A percentile compares a stretch with the other conserved stretches of the same genome.
Conservation (phyloP, 2,797 vertebrate genomes). For the Phoeniculus purpureus region DNA sequence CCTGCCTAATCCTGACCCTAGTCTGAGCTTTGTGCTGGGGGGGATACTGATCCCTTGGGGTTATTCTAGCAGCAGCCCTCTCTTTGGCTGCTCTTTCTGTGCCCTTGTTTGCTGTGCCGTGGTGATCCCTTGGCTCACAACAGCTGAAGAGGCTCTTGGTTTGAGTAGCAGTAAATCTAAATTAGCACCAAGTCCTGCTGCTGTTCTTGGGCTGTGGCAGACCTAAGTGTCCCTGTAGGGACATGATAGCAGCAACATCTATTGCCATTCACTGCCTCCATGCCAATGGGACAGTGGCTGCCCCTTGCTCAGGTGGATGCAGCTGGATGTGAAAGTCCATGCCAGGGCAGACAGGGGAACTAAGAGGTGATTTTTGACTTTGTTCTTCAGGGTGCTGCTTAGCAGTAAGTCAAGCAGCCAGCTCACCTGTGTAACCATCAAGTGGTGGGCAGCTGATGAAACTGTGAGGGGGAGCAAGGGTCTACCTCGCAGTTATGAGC, state of each 20-base stretch:
- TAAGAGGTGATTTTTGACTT: background rate
- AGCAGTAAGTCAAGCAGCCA: background rate
- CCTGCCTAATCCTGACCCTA: background rate
- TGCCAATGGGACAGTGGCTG: background rate
- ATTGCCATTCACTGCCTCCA: background rate
- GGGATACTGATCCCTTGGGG: background rate
- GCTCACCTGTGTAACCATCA: accelerated
- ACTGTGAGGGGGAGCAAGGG: background rate
- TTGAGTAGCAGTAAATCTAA: background rate
- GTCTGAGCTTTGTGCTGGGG: background rate
- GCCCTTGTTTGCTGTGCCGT: background rate
- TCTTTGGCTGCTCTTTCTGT: background rate
- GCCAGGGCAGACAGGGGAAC: background rate
- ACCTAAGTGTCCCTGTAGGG: background rate
- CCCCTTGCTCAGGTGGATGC: background rate
- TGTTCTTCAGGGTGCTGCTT: background rate
- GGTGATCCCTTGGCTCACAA: background rate
- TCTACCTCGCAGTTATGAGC: background rate
- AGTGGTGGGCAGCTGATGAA: background rate
- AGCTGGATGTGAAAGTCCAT: accelerated
- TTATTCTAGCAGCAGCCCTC: background rate
- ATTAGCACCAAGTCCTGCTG: background rate
- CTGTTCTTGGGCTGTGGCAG: background rate
- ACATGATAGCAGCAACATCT: background rate
- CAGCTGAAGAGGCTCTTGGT: background rate